phyloP scores from a whole-genome alignment of 2,113 vertebrate genomes.

The Pagrus major region DNA sequence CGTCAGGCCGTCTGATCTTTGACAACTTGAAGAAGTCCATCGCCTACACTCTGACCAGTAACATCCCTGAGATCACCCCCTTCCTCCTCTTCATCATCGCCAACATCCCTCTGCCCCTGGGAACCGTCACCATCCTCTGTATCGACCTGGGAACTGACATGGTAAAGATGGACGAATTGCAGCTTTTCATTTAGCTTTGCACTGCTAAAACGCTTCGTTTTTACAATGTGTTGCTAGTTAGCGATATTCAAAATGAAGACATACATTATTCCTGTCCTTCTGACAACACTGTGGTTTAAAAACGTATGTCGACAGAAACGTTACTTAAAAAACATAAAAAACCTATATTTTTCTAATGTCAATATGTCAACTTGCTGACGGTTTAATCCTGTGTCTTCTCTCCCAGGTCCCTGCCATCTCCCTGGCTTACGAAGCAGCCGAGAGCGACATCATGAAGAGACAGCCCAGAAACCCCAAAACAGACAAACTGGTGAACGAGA shows the following conservation, averaged over 20 bases:
- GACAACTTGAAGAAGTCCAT: slow-evolving; percentile 97
- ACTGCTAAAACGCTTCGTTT: not conserved
- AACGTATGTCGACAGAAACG: no score
- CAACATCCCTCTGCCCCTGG: slow-evolving; percentile 93
- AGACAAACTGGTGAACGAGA: slow-evolving; percentile 94
- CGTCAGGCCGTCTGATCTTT: slow-evolving; percentile 91
- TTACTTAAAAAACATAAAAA: no score
- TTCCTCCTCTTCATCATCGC: slow-evolving; percentile 94
- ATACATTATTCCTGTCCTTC: not conserved
- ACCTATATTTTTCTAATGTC: no score
- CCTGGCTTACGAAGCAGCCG: slow-evolving; percentile 93
- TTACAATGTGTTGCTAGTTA: no score
- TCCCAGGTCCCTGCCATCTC: slow-evolving; percentile 93
- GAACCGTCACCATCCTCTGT: slow-evolving; percentile 95
- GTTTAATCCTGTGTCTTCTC: not conserved
- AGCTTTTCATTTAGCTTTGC: no score
- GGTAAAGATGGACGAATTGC: slow-evolving; percentile 77
- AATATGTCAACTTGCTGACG: not conserved
- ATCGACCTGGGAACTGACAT: slow-evolving; percentile 97
- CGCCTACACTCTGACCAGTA: slow-evolving; percentile 95
- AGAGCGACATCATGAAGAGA: slow-evolving; percentile 98
- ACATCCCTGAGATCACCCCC: slow-evolving; percentile 95
- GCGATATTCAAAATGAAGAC: no score
- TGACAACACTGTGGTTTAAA: no score
- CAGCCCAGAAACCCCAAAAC: slow-evolving; percentile 93